Base-by-base conservation (phyloP, 2,113 vertebrate species). In the Furnarius figulus region DNA sequence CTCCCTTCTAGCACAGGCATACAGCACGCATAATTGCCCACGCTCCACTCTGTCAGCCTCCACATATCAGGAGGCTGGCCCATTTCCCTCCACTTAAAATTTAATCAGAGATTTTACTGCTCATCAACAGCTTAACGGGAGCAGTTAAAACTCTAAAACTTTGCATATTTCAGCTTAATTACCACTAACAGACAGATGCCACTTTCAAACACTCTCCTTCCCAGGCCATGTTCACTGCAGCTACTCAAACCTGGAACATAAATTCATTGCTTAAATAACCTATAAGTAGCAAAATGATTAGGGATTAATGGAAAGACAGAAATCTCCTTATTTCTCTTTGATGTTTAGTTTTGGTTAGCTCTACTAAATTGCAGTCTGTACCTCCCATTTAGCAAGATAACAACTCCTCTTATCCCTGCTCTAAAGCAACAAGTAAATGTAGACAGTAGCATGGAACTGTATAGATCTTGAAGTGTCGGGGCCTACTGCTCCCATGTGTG, bases 81-180 rank as follows among this genome's bases (percentile, higher is more conserved):
- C 94, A 95, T 97, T 98, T 98, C 93, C 96, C 90, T 87, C 71
- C 1, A 33, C 96, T 98, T 97, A 97, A 97, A 98, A 98, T 98
- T 98, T 98, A 98, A 98, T 98, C 97, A 98, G 97, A 98, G 87
- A 91, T 98, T 98, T 98, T 98, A 97, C 97, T 97, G 97, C 98
- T 98, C 97, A 98, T 98, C 97, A 98, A 85, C 95, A 97, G 95
- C 97, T 98, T 98, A 97, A 98, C 79, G 0, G 88, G 91, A 96
- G 89, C 95, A 95, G 97, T 98, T 97, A 96, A 79, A 97, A 92
- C 87, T 84, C 84, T 67, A 63, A 96, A 98, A 98, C 93, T 94
- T 95, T 91, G 97, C 97, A 95, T 96, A 96, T 98, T 95, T 96
- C 1, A 33, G 93, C 94, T 97, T 98, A 98, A 98, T 98, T 98